Percentiles rank a stretch among this genome's conserved stretches.
Evolutionary conservation across 2,113 vertebrate genomes (phyloP).

Genomic region (Centropristis striata): DNA sequence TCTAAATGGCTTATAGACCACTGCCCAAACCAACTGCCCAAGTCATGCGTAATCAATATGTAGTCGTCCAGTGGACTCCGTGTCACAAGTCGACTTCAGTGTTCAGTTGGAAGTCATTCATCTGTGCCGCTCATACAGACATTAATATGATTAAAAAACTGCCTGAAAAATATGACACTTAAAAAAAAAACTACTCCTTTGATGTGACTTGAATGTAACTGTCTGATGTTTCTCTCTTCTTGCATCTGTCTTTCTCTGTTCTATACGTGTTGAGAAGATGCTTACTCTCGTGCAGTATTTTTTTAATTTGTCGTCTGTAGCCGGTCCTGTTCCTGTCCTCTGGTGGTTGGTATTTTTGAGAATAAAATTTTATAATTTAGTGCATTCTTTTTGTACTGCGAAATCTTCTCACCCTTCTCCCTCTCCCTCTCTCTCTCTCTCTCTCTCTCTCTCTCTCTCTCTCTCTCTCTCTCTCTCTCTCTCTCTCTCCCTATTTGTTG

Average conservation of each 20-base stretch:
- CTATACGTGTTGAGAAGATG: slow-evolving; percentile 75
- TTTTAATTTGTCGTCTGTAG: slow-evolving; percentile 77
- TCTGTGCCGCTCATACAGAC: slow-evolving; percentile 50
- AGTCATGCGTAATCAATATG: slow-evolving; percentile 58
- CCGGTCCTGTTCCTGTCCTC: slow-evolving; percentile 83
- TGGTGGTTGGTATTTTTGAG: slow-evolving; percentile 81
- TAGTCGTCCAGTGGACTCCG: slow-evolving; percentile 30
- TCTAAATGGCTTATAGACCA: slow-evolving; percentile 59
- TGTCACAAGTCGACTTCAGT: slow-evolving; percentile 10
- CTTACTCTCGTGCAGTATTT: slow-evolving; percentile 74
- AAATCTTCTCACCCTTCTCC: slow-evolving; percentile 66
- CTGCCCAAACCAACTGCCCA: slow-evolving; percentile 72
- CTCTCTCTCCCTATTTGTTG: slow-evolving; percentile 74
- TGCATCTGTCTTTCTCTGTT: slow-evolving; percentile 84
- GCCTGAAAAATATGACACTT: slow-evolving; percentile 70
- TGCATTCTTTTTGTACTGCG: slow-evolving; percentile 83
- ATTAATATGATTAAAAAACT: slow-evolving; percentile 66
- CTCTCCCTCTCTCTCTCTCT: slow-evolving; percentile 57
- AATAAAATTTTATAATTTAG: slow-evolving; percentile 79
- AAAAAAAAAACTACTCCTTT: slow-evolving; percentile 77
- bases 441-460: slow-evolving; percentile 66
- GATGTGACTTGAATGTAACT: slow-evolving; percentile 88
- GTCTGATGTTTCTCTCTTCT: slow-evolving; percentile 85
- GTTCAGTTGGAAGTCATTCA: slow-evolving; percentile 27
- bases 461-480: slow-evolving; percentile 63